A percentile compares a stretch with the other conserved stretches of the same genome.
Conservation (phyloP, 1,140 invertebrate species). For the Drosophila teissieri region DNA sequence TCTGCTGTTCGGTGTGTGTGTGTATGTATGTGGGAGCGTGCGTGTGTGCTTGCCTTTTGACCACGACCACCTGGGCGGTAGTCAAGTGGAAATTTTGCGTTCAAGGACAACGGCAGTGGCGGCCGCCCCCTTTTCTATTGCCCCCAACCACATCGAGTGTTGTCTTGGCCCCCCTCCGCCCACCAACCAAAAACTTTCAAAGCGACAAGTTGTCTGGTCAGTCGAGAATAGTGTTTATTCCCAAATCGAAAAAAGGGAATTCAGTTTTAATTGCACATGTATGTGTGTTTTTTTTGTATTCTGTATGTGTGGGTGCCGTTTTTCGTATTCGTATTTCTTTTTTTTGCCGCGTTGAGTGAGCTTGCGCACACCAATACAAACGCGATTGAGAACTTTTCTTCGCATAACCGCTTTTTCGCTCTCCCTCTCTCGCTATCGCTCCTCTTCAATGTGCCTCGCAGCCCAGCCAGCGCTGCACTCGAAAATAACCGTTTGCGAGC, state of each 20-base stretch:
- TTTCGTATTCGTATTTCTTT: conserved; percentile 41
- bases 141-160: background rate
- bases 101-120: conserved; percentile 70
- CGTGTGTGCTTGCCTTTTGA: conserved; percentile 49
- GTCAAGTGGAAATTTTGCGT: conserved; percentile 78
- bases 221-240: conserved; percentile 9
- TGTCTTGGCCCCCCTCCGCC: no score
- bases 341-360: conserved; percentile 59
- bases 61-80: conserved; percentile 74
- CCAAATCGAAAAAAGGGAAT: conserved; percentile 60
- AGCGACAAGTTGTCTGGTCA: conserved; percentile 13
- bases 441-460: conserved; percentile 13
- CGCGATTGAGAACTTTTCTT: conserved; percentile 32
- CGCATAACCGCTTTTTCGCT: conserved; percentile 5
- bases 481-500: conserved; percentile 70
- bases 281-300: conserved; percentile 25
- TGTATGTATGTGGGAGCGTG: conserved; percentile 17
- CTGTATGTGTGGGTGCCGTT: conserved; percentile 53
- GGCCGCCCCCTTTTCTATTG: conserved; percentile 12
- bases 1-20: conserved; percentile 13
- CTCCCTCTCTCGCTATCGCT: conserved; percentile 19
- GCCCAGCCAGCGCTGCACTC: conserved; percentile 52
- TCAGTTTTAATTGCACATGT: conserved; percentile 54
- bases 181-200: background rate
- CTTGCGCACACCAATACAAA: conserved; percentile 57